Base-by-base conservation (phyloP, 1,140 invertebrate genomes). In the Dolichoris vasculosae region DNA sequence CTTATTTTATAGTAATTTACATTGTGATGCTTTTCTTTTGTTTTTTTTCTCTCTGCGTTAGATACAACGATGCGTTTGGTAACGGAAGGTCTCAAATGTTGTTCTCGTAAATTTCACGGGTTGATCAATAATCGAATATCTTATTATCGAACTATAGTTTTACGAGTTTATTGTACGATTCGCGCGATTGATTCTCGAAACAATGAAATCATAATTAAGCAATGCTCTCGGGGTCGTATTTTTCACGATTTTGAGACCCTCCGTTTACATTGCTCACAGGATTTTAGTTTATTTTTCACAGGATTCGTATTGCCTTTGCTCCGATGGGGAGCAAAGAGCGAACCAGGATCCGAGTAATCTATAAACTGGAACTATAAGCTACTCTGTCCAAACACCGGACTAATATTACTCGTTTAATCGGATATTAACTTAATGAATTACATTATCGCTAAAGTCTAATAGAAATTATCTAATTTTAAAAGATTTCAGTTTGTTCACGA, bases 391-490 rank as follows among this genome's bases (percentile, higher is more conserved):
- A 86, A 73, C 67, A 63, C 48, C 51, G 67, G 76, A 83, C 81
- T 79, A 86, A 71, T 43, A 79, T 85, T 82, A 86, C 79, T 81
- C 43, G 30, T 86, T 69, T 77, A 76, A 40, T 81, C 64, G 30
- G 48, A 80, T 78, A n/a, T 79, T 76, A 77, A 83, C 75, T 79
- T 86, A 83, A 78, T 43, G 3, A 69, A 71, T 76, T 86, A 86
- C 67, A 69, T 71, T 83, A 80, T 43, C 40, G 35, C 64, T 86
- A 82, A 82, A 77, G 11, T 80, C 79, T 83, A 83, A 85, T 77
- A 87, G 40, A 82, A 81, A 76, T 86, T 78, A 86, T 43, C 77
- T 86, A 87, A 63, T 76, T 78, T 83, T 78, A 83, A 83, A 83
- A 67, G 64, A 51, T 86, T 71, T 84, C 48, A 46, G 35, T 81